Evolutionary conservation across 2,797 vertebrate genomes (phyloP).

Genomic region (Capromys pilorides): DNA sequence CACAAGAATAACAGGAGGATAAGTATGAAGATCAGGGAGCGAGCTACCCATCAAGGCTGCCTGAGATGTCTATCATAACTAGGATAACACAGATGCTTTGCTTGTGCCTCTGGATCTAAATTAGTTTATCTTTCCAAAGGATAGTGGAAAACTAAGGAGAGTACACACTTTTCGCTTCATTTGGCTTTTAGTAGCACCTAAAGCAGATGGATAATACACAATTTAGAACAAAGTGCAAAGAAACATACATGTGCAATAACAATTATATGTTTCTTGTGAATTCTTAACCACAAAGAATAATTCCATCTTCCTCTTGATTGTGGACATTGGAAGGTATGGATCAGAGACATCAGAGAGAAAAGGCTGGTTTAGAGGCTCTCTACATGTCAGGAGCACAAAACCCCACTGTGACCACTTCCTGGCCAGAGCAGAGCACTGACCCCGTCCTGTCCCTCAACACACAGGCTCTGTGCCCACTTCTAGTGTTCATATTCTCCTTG

Average conservation of each 20-base stretch:
- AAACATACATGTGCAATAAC: neutral
- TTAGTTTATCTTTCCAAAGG: neutral
- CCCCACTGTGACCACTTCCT: fast-evolving
- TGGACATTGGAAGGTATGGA: neutral
- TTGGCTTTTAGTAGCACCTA: neutral
- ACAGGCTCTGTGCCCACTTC: neutral
- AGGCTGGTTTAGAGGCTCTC: no score
- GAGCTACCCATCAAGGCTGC: neutral
- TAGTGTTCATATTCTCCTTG: neutral
- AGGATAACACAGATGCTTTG: neutral
- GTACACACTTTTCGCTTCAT: neutral
- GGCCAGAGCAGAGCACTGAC: fast-evolving
- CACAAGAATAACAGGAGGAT: no score
- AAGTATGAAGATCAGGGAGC: neutral
- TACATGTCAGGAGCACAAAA: neutral
- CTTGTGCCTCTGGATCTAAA: neutral
- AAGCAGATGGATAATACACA: neutral
- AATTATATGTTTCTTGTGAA: neutral
- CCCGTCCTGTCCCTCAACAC: no score
- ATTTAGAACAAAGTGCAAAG: neutral
- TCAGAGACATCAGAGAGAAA: neutral
- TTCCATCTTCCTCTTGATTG: neutral
- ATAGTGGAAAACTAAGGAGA: fast-evolving
- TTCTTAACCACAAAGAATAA: neutral
- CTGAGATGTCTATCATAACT: no score